Evolutionary conservation across 2,888 invertebrate genomes (phyloP), one percentile per base, ranked within the genome.

Genomic region (Bombylius major): DNA sequence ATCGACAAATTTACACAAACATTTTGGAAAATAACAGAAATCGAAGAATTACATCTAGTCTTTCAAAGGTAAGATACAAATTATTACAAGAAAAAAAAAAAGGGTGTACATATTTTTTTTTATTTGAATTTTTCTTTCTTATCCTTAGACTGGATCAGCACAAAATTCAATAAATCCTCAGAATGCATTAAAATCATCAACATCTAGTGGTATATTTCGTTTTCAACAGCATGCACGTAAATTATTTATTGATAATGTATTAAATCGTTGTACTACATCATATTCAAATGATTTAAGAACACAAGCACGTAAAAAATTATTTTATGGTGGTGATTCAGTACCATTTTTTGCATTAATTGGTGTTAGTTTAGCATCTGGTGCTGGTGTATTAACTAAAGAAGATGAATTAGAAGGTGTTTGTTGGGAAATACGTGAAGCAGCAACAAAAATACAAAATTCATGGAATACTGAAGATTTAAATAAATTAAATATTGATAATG

Each of bases 371-470:
- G 86, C 86, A 11, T 83, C 86, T 8, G 86, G 86, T 5, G 80
- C 82, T 51, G 86, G 87, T 23, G 80, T 87, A 58, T 68, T 89
- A 34, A 86, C 86, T 1, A 84, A 84, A 66, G 84, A 87, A 65
- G 86, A 87, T 68, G 86, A 88, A 73, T 69, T 86, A 39, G 87
- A 88, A 72, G 84, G 84, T 47, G 80, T 88, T 46, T 88, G 87
- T 65, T 83, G 82, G 79, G 87, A 87, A 76, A 87, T 89, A 59
- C 75, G 86, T 59, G 86, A 75, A 61, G 75, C 74, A 5, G 71
- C 74, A 3, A 64, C 65, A 42, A 69, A 71, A 39, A 59, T 73
- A 54, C 74, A 74, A 62, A 62, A 63, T 5, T 63, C 65, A 9
- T 71, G 71, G 69, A 70, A 68, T 58, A 63, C 62, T 33, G 70